phyloP scores from a whole-genome alignment of 2,888 invertebrate genomes.

The Didymodactylos carnosus region DNA sequence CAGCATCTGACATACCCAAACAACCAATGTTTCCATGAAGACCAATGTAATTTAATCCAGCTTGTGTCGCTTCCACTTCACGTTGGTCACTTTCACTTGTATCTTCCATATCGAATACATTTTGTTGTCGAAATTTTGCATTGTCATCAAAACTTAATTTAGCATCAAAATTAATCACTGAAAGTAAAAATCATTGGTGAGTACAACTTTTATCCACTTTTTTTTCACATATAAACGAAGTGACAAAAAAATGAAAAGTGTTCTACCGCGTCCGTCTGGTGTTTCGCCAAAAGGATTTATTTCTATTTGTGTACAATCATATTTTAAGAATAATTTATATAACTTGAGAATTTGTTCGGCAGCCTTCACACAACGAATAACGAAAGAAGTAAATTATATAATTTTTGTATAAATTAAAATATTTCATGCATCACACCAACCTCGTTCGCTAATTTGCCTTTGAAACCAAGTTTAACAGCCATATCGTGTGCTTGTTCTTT shows the following conservation, averaged over 20 bases:
- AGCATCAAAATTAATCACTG: conserved; percentile 85
- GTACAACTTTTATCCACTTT: not conserved
- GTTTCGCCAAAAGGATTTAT: conserved; percentile 96
- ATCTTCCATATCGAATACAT: conserved; percentile 73
- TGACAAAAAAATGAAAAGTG: too few relatives aligned
- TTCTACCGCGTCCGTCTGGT: conserved; percentile 51
- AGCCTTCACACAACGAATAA: too few relatives aligned
- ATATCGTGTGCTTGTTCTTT: conserved; percentile 52
- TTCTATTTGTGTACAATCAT: conserved; percentile 90
- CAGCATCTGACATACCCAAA: conserved; percentile 30
- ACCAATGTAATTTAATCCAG: conserved; percentile 81
- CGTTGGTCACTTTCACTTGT: conserved; percentile 68
- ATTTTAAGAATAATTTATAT: conserved; percentile 69
- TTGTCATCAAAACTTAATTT: conserved; percentile 98
- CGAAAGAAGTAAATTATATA: not conserved
- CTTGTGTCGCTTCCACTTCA: conserved; percentile 72
- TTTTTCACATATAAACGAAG: too few relatives aligned
- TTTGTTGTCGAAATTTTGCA: conserved; percentile 63
- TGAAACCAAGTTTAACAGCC: conserved; percentile 43
- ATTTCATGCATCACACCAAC: too few relatives aligned
- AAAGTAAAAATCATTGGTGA: conserved; percentile 14
- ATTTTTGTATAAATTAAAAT: not conserved
- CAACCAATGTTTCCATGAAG: conserved; percentile 90
- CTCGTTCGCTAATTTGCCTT: conserved; percentile 19
- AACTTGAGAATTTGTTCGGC: conserved; percentile 65